Evolutionary conservation across 2,888 invertebrate genomes (phyloP).

Genomic region (Drosophila greeni): DNA sequence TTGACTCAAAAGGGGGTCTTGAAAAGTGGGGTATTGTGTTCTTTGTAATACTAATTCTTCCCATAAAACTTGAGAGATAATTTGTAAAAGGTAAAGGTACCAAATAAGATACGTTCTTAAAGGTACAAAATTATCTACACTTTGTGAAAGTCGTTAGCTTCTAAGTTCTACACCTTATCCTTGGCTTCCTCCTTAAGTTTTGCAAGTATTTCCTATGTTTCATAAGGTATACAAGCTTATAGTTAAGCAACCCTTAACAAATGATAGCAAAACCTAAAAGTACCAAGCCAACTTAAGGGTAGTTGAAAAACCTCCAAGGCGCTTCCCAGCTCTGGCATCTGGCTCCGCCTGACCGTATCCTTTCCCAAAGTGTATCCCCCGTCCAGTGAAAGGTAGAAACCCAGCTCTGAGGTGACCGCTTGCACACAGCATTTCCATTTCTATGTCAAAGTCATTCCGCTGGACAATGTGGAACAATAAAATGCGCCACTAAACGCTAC

Average conservation of each 20-base stretch:
- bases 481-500: constrained; percentile 60
- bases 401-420: constrained; percentile 4
- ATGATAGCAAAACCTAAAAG: neutral
- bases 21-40: neutral
- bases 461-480: constrained; percentile 55
- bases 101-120: neutral
- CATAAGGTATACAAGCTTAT: neutral
- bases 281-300: neutral
- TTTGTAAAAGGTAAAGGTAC: neutral
- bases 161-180: too few relatives aligned
- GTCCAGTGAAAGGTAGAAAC: constrained; percentile 57
- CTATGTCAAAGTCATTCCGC: constrained; percentile 67
- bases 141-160: neutral
- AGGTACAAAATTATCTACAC: neutral
- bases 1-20: too few relatives aligned
- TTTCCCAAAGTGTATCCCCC: constrained; percentile 7
- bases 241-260: constrained; percentile 3
- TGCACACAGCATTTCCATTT: constrained; percentile 45
- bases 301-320: neutral
- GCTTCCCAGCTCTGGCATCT: constrained; percentile 12
- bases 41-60: neutral
- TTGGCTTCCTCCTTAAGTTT: neutral
- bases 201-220: neutral
- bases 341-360: constrained; percentile 6
- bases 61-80: neutral